phyloP scores from a whole-genome alignment of 2,888 invertebrate genomes.

The Cosmia trapezina region DNA sequence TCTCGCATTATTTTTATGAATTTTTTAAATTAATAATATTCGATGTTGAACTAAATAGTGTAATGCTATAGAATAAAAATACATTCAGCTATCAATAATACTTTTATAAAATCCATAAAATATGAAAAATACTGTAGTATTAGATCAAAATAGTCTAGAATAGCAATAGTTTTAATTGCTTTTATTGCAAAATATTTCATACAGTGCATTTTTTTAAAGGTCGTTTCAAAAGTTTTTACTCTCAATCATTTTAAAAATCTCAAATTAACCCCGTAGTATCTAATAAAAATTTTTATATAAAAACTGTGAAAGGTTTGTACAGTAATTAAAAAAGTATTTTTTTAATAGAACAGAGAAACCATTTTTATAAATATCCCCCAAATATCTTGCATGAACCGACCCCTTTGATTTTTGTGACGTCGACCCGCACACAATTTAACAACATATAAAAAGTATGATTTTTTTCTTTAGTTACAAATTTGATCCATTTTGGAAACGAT shows the following conservation, averaged over 20 bases:
- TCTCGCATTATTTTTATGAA: constrained; percentile 52
- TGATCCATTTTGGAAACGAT: neutral
- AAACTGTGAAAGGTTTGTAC: constrained; percentile 24
- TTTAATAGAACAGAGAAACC: constrained; percentile 10
- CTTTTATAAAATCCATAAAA: constrained; percentile 16
- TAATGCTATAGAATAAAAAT: constrained; percentile 34
- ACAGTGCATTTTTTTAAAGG: constrained; percentile 16
- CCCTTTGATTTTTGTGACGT: constrained; percentile 57
- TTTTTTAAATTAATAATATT: constrained; percentile 16
- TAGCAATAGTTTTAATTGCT: constrained; percentile 56
- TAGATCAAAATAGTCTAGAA: constrained; percentile 56
- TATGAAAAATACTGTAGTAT: constrained; percentile 36
- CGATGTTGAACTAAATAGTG: constrained; percentile 31
- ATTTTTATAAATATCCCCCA: constrained; percentile 2
- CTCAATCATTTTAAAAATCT: neutral
- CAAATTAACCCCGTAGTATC: constrained; percentile 13
- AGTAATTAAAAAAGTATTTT: constrained; percentile 6
- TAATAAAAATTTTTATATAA: constrained; percentile 9
- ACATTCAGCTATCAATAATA: constrained; percentile 11
- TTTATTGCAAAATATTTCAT: constrained; percentile 36
- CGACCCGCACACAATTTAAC: neutral
- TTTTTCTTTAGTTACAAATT: neutral
- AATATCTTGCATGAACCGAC: constrained; percentile 42
- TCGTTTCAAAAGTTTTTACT: constrained; percentile 30
- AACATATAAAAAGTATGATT: constrained; percentile 29